A percentile compares a stretch with the other conserved stretches of the same genome.
phyloP scores from a whole-genome alignment of 2,888 invertebrate species.

The Chrysolina oricalcia region DNA sequence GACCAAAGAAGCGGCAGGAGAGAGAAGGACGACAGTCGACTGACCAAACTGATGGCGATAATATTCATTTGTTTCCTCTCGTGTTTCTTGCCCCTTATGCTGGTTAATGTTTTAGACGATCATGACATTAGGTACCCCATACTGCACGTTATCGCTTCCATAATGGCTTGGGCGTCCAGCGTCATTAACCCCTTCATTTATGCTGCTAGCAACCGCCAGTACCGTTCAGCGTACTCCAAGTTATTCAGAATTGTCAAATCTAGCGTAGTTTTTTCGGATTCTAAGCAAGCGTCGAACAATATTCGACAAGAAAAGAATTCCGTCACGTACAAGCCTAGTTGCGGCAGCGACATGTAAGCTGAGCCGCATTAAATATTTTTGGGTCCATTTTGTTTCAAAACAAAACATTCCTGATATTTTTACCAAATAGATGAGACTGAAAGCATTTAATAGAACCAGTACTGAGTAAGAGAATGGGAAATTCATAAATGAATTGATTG shows the following conservation, averaged over 20 bases:
- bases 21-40: constrained; percentile 82
- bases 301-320: constrained; percentile 61
- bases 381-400: constrained; percentile 19
- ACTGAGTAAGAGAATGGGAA: not conserved
- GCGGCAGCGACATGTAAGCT: not conserved
- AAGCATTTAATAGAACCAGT: constrained; percentile 9
- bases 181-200: constrained; percentile 94
- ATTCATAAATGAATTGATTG: not conserved
- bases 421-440: constrained; percentile 21
- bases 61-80: constrained; percentile 91
- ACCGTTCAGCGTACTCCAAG: constrained; percentile 78
- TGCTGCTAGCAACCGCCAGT: constrained; percentile 90
- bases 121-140: constrained; percentile 79
- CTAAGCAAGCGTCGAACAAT: constrained; percentile 61
- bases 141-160: constrained; percentile 87
- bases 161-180: constrained; percentile 92
- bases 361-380: not conserved
- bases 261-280: constrained; percentile 65
- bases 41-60: constrained; percentile 89
- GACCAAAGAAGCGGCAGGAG: constrained; percentile 64
- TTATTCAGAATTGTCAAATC: constrained; percentile 70
- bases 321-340: constrained; percentile 57
- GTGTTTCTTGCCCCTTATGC: constrained; percentile 91
- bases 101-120: constrained; percentile 91
- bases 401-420: constrained; percentile 18